Conservation (phyloP, 2,888 invertebrate species). For the Dasysyrphus albostriatus region DNA sequence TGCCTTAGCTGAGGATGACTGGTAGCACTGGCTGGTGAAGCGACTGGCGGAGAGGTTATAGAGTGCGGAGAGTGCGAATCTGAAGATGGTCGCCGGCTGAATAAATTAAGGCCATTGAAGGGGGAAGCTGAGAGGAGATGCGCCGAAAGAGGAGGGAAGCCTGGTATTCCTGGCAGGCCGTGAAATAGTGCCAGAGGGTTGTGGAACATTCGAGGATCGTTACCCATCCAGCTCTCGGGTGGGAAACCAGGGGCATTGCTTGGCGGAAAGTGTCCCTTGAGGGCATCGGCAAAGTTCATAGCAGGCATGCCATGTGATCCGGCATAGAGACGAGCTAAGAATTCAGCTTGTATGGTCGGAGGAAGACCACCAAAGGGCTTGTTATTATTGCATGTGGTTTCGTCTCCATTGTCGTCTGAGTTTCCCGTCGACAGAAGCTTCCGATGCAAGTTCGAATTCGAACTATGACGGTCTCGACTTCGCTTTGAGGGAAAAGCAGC, state of each 20-base stretch:
- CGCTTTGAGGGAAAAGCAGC: constrained; percentile 97
- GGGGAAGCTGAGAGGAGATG: constrained; percentile 81
- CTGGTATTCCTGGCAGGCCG: constrained; percentile 85
- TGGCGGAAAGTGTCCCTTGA: constrained; percentile 84
- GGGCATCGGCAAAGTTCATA: constrained; percentile 87
- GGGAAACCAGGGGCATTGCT: constrained; percentile 72
- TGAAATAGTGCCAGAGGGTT: constrained; percentile 86
- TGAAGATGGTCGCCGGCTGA: constrained; percentile 83
- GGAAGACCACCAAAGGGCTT: constrained; percentile 79
- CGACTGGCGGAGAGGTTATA: constrained; percentile 83
- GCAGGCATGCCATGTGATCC: constrained; percentile 87
- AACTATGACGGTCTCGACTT: constrained; percentile 95
- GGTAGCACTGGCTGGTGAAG: constrained; percentile 68
- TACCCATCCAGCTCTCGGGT: constrained; percentile 78
- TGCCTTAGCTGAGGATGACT: constrained; percentile 68
- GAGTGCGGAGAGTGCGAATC: constrained; percentile 85
- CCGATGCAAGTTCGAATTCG: constrained; percentile 95
- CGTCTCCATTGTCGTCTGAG: constrained; percentile 78
- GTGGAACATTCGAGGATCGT: constrained; percentile 83
- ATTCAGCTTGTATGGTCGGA: constrained; percentile 90
- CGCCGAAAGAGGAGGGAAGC: constrained; percentile 85
- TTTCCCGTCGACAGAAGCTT: constrained; percentile 90
- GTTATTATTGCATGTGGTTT: constrained; percentile 78
- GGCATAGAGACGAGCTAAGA: constrained; percentile 91
- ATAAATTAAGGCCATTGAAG: constrained; percentile 83